Evolutionary conservation across 2,888 invertebrate species (phyloP), one percentile per base, ranked within the genome.

Genomic region (Chymomyza fuscimana): DNA sequence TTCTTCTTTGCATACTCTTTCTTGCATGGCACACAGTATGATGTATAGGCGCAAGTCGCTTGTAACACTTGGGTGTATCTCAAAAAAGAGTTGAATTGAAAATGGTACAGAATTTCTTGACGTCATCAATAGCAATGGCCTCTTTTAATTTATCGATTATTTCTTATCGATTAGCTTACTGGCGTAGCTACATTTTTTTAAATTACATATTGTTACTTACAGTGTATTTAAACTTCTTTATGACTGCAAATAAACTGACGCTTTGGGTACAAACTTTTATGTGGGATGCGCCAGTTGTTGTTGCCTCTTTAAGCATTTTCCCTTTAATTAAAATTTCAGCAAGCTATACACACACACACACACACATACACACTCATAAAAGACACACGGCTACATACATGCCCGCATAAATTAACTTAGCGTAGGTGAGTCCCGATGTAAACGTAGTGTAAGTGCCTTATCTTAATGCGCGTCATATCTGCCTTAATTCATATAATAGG

Each of bases 401-500:
- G 70, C 88, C 88, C 87, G 88, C 84, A 85, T 85, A 85, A 87
- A 85, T 85, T 85, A 85, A 88, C 88, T 87, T 76, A 84, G 60
- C 70, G 72, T 76, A 65, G 74, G 67, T 76, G 73, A 72, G 7
- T 25, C 51, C 29, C 75, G 64, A 62, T 79, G 79, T 87, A 79
- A 81, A 73, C 80, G 79, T 72, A 74, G 75, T 81, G 82, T 89
- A 86, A 88, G 81, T 79, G 78, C 79, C 81, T 88, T 79, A 85
- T 85, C 80, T 82, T 82, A 81, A 87, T 85, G 88, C 76, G 73
- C 73, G 75, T 75, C 83, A 84, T 87, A 87, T 83, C 87, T 88
- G 65, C 78, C 81, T 88, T 85, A 88, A 87, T 87, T 86, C 87
- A 87, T 87, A 88, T 85, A 88, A 85, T 85, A 82, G 88, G 75